Evolutionary conservation across 1,140 invertebrate species (phyloP).

Genomic region (Aphaenogaster ashmeadi): DNA sequence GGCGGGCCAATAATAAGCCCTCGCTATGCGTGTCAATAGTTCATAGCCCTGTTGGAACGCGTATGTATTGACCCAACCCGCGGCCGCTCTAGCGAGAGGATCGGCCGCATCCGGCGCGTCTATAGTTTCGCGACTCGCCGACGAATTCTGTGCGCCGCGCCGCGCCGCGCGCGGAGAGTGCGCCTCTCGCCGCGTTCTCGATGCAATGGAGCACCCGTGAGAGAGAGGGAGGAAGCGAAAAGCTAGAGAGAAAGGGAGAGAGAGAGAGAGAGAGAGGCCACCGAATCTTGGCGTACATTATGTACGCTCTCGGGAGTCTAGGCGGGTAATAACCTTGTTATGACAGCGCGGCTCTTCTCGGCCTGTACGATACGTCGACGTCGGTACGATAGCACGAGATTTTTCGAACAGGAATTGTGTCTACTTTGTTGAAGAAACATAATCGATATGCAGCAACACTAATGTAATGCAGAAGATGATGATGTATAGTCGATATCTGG

Average conservation of each 20-base stretch:
- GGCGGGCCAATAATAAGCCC: conserved; percentile 66
- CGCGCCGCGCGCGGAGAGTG: conserved; percentile 61
- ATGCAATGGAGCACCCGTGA: conserved; percentile 51
- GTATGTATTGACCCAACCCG: conserved; percentile 61
- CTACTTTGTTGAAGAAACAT: background rate
- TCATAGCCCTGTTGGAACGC: conserved; percentile 67
- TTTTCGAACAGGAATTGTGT: background rate
- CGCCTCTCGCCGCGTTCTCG: conserved; percentile 38
- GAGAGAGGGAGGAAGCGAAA: conserved; percentile 23
- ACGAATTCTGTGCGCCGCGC: conserved; percentile 52
- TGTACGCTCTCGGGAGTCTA: conserved; percentile 58
- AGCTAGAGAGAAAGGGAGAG: conserved; percentile 11
- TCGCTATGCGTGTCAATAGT: conserved; percentile 72
- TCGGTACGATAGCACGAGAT: conserved; percentile 17
- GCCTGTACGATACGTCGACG: conserved; percentile 23
- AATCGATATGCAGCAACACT: background rate
- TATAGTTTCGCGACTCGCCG: conserved; percentile 68
- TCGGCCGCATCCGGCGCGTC: conserved; percentile 57
- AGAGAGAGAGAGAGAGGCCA: conserved; percentile 22
- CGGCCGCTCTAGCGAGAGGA: background rate
- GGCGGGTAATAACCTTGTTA: conserved; percentile 67
- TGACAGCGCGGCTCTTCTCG: conserved; percentile 43
- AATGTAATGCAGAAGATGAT: background rate
- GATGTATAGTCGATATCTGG: background rate
- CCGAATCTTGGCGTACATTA: conserved; percentile 69